A percentile compares a stretch with the other conserved stretches of the same genome.
These are phyloP conservation scores for Drosophila quinaria DNA, from an alignment of 2,888 invertebrate genomes.

Conservation along the genomic window DNA sequence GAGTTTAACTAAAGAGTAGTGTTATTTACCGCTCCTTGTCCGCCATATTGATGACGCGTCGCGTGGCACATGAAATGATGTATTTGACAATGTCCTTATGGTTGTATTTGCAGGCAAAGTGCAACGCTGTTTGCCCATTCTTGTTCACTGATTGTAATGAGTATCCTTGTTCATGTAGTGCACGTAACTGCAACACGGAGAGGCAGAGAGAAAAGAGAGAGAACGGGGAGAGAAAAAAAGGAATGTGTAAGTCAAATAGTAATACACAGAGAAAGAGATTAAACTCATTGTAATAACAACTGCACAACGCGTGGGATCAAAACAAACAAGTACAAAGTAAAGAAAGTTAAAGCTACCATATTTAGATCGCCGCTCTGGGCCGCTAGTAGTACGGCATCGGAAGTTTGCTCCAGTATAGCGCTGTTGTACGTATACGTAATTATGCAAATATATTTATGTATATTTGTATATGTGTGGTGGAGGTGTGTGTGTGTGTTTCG, in stretches of 20 bases:
- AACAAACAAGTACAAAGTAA: background rate
- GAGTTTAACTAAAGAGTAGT: background rate
- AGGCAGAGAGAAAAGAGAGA: constrained; percentile 5
- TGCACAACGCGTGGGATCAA: constrained; percentile 11
- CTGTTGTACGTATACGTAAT: constrained; percentile 84
- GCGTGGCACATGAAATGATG: constrained; percentile 93
- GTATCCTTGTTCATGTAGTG: constrained; percentile 93
- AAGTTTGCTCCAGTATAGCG: constrained; percentile 92
- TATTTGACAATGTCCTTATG: constrained; percentile 96
- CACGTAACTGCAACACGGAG: constrained; percentile 88
- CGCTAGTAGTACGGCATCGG: constrained; percentile 92
- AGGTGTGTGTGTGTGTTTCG: constrained; percentile 29
- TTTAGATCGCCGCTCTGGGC: constrained; percentile 93
- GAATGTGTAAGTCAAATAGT: background rate
- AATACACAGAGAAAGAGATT: background rate
- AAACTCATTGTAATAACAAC: background rate
- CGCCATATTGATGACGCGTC: constrained; percentile 93
- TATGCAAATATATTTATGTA: constrained; percentile 7
- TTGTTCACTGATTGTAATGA: constrained; percentile 93
- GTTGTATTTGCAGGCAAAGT: constrained; percentile 94
- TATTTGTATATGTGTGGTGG: constrained; percentile 35
- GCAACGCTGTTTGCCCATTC: constrained; percentile 95
- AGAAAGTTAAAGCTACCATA: constrained; percentile 87
- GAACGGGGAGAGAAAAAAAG: background rate
- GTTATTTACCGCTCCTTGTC: constrained; percentile 92